Percentiles rank a stretch among this genome's conserved stretches.
Conservation (phyloP, 2,113 vertebrate genomes). For the Paradisaea rubra region DNA sequence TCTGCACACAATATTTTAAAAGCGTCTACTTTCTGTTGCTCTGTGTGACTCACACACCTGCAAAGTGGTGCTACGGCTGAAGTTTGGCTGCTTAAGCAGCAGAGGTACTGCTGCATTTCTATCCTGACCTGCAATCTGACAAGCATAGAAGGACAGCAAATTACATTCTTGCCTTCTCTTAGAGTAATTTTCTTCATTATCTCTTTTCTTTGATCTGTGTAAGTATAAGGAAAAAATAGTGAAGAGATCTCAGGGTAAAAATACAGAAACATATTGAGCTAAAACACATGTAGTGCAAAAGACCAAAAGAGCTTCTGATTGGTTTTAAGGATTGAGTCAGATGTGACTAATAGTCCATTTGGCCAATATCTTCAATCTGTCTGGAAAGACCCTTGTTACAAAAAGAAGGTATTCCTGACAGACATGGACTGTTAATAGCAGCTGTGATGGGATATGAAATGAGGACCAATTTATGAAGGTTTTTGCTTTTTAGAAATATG, state of each 20-base stretch:
- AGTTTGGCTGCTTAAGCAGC: neutral
- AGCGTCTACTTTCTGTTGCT: neutral
- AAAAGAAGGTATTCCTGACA: neutral
- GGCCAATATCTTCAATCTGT: neutral
- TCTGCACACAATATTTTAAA: neutral
- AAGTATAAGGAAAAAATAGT: neutral
- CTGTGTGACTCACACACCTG: neutral
- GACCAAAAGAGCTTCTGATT: neutral
- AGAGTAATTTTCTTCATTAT: neutral
- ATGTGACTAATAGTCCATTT: neutral
- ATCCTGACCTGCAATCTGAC: neutral
- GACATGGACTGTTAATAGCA: neutral
- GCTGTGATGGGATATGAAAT: neutral
- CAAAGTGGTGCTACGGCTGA: neutral
- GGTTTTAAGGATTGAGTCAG: neutral
- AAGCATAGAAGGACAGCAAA: neutral
- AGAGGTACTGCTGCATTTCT: neutral
- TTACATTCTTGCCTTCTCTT: neutral
- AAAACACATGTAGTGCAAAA: neutral
- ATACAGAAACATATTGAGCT: neutral
- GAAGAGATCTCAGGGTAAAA: neutral
- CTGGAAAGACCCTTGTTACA: neutral
- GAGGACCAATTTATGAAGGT: neutral
- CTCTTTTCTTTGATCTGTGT: neutral
- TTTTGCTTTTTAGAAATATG: neutral